Percentiles rank a stretch among this genome's conserved stretches.
These are phyloP conservation scores for Brenthis hecate DNA, from an alignment of 2,888 invertebrate species.

Conservation along the genomic window DNA sequence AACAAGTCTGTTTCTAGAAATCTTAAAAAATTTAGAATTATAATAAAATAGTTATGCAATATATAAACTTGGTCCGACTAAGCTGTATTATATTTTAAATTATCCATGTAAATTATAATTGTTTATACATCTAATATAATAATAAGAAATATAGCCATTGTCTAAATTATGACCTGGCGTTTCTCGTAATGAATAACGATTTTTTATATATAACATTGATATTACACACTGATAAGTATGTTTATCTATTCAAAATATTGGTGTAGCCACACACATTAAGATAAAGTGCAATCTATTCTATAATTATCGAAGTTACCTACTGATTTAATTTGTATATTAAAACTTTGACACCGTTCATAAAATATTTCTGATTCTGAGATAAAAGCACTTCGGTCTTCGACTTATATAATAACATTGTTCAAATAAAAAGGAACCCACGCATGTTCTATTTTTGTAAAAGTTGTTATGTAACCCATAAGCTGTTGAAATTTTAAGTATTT, in stretches of 20 bases:
- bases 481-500: too few species aligned
- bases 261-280: not conserved
- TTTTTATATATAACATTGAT: not conserved
- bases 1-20: too few species aligned
- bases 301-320: not conserved
- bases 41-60: too few species aligned
- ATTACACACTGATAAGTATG: not conserved
- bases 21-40: too few species aligned
- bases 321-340: not conserved
- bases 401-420: not conserved
- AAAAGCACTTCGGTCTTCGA: not conserved
- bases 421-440: too few species aligned
- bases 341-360: not conserved
- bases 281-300: slow-evolving; percentile 2
- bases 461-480: too few species aligned
- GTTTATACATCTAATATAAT: not conserved
- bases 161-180: not conserved
- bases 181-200: not conserved
- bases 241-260: slow-evolving; percentile 6
- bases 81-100: too few species aligned
- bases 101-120: too few species aligned
- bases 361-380: not conserved
- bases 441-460: too few species aligned
- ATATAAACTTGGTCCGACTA: too few species aligned
- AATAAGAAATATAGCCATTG: not conserved